These are phyloP conservation scores for Apodemus agrarius DNA, from an alignment of 2,797 vertebrate genomes.

Conservation along the genomic window DNA sequence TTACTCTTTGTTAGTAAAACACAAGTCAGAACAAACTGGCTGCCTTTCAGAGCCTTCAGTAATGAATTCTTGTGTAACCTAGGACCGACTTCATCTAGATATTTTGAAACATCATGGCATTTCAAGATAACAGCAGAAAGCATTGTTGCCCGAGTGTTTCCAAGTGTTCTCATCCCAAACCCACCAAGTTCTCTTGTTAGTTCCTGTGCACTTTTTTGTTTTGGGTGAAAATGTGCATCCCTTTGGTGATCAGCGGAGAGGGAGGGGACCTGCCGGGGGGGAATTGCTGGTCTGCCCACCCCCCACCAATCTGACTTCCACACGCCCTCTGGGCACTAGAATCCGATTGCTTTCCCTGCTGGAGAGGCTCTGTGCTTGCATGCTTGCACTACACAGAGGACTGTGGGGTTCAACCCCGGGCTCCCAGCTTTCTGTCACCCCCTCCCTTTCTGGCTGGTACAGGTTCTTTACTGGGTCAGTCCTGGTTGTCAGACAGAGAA, in stretches of 20 bases:
- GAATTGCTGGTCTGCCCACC: not conserved
- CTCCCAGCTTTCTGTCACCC: not conserved
- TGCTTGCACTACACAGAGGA: fast-evolving
- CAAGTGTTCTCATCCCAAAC: constrained; percentile 9
- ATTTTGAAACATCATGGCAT: not conserved
- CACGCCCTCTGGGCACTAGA: not conserved
- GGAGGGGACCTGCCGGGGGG: not conserved
- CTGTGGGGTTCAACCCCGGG: not conserved
- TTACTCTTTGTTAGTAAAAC: not conserved
- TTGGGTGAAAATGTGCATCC: not conserved
- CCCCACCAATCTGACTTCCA: not conserved
- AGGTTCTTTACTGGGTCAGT: not conserved
- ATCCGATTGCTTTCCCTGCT: not conserved
- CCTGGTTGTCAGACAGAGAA: not conserved
- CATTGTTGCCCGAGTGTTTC: not conserved
- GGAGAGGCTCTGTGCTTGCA: not conserved
- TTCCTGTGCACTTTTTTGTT: not conserved
- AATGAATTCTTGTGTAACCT: not conserved
- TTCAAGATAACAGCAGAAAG: not conserved
- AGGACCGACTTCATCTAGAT: not conserved
- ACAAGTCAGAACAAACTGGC: not conserved
- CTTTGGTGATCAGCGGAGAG: not conserved
- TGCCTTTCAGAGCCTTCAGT: not conserved
- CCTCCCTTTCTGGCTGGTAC: not conserved
- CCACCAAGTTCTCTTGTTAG: not conserved